A percentile compares a stretch with the other conserved stretches of the same genome.
phyloP scores from a whole-genome alignment of 2,113 vertebrate genomes.

The Leptodactylus fuscus region DNA sequence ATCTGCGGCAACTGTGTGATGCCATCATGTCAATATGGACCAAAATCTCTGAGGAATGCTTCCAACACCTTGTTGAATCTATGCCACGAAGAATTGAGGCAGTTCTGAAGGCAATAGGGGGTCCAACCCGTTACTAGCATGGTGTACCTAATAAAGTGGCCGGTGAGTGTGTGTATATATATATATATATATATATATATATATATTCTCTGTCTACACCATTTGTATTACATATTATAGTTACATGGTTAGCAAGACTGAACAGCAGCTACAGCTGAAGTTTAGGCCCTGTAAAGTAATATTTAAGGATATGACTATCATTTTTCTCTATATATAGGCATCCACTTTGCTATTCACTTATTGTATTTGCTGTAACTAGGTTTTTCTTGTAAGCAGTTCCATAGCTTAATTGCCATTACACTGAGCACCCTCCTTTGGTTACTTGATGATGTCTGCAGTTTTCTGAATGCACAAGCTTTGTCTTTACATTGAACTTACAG shows the following conservation, averaged over 20 bases:
- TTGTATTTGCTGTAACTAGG: neutral
- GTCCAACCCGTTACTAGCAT: no score
- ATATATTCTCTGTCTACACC: no score
- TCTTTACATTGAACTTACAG: neutral
- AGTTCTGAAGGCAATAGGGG: no score
- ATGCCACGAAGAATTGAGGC: no score
- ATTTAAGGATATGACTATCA: neutral
- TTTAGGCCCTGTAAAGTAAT: neutral
- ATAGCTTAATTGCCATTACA: neutral
- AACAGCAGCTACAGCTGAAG: neutral
- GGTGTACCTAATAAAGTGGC: no score
- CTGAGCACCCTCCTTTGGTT: neutral
- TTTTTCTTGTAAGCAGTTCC: neutral
- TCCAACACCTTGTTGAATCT: no score
- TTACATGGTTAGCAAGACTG: neutral
- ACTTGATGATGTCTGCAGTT: neutral
- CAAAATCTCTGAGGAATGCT: no score
- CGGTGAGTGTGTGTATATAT: no score
- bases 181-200: no score
- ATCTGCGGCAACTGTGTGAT: no score
- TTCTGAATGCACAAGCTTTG: neutral
- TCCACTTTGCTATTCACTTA: neutral
- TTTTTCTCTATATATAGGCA: neutral
- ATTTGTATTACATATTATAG: neutral
- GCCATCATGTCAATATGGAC: no score